phyloP scores from a whole-genome alignment of 92 coral and sea anemone species.

The Zoanthus solanderi region DNA sequence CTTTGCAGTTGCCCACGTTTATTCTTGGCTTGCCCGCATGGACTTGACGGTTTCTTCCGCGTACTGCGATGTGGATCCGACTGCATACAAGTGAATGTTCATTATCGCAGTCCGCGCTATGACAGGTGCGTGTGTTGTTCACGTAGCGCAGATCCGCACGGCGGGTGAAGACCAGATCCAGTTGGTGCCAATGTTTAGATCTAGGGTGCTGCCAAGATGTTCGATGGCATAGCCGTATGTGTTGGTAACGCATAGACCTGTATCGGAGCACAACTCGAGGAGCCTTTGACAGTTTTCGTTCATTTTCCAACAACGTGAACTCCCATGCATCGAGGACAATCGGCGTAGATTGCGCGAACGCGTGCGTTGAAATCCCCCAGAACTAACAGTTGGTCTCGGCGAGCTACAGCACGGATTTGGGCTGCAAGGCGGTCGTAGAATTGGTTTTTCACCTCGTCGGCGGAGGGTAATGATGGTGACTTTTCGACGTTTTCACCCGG shows the following conservation, averaged over 20 bases:
- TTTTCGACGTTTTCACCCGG: neutral
- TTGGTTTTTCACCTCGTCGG: neutral
- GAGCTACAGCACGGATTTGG: neutral
- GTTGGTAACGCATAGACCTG: too few species aligned
- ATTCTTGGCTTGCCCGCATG: constrained; percentile 17
- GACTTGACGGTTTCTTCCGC: constrained; percentile 15
- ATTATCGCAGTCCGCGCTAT: neutral
- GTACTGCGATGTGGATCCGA: neutral
- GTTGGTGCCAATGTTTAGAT: neutral
- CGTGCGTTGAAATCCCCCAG: neutral
- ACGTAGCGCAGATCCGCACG: neutral
- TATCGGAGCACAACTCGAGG: neutral
- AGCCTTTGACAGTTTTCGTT: neutral
- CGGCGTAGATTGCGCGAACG: neutral
- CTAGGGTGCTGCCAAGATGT: neutral
- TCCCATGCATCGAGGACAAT: neutral
- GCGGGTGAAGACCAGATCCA: neutral
- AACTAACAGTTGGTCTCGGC: constrained; percentile 1
- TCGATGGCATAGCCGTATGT: neutral
- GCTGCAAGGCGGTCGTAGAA: neutral
- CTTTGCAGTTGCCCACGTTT: constrained; percentile 7
- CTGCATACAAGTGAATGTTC: constrained; percentile 1
- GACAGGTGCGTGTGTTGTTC: neutral
- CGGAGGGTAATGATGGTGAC: neutral
- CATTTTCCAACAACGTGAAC: neutral